Percentiles rank a stretch among this genome's conserved stretches.
Conservation (phyloP, 2,888 invertebrate genomes). For the Caenorhabditis wallacei region DNA sequence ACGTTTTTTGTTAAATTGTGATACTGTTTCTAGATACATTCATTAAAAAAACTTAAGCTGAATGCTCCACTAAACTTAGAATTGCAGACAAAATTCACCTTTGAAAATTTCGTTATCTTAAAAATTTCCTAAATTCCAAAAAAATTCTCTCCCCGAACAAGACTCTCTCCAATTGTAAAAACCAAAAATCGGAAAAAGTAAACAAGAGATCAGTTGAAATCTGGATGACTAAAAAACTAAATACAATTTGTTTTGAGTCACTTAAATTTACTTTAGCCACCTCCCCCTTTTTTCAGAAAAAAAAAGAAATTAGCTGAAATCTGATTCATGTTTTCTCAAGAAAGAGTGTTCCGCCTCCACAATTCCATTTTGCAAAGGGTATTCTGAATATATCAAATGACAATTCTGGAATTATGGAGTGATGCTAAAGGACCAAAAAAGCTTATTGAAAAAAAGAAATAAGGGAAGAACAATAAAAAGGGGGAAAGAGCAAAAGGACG, state of each 20-base stretch:
- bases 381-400: neutral
- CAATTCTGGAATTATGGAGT: neutral
- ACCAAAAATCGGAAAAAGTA: conserved; percentile 1
- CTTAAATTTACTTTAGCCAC: neutral
- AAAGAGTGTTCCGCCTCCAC: conserved; percentile 7
- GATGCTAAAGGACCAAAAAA: neutral
- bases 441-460: neutral
- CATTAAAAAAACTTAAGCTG: no score
- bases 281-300: neutral
- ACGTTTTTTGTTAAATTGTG: no score
- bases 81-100: no score
- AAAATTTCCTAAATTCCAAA: no score
- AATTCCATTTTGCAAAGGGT: conserved; percentile 1
- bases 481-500: neutral
- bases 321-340: conserved; percentile 26
- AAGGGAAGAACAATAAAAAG: conserved; percentile 3
- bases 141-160: no score
- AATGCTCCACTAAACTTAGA: no score
- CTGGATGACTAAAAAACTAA: no score
- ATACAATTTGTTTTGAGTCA: conserved; percentile 4
- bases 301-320: conserved; percentile 26
- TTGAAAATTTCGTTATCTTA: no score
- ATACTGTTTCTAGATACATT: no score
- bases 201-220: conserved; percentile 3
- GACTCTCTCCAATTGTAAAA: no score